A percentile compares a stretch with the other conserved stretches of the same genome.
These are phyloP conservation scores for Etia nguti DNA, from an alignment of 2,113 vertebrate genomes.

Conservation along the genomic window DNA sequence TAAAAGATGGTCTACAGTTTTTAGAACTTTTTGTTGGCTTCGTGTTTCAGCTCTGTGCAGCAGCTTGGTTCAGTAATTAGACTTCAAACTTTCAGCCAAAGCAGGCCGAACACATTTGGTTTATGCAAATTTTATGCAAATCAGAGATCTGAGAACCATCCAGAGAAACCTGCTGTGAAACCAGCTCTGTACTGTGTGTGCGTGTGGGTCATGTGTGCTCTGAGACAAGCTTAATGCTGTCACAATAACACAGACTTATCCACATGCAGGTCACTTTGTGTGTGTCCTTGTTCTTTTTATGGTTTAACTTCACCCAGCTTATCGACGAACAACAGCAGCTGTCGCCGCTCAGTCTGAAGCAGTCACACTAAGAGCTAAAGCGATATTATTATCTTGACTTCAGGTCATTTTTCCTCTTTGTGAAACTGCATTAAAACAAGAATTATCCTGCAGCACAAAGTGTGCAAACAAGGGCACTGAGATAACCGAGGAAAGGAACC, in stretches of 20 bases:
- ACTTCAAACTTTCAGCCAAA: neutral
- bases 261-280: neutral
- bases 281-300: neutral
- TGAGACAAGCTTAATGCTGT: neutral
- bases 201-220: too few relatives aligned
- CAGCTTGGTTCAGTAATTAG: accelerated
- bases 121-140: neutral
- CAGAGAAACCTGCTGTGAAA: neutral
- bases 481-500: neutral
- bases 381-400: accelerated
- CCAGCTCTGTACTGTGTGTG: neutral
- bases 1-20: neutral
- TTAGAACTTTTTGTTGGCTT: neutral
- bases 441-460: neutral
- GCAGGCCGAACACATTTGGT: accelerated
- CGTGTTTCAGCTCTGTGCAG: neutral
- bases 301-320: accelerated
- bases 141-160: too few relatives aligned
- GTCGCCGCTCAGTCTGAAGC: neutral
- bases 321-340: neutral
- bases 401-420: accelerated
- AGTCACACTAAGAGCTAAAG: neutral
- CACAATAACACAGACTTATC: neutral
- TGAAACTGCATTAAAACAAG: neutral
- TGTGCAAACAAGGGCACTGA: neutral